Percentiles rank a stretch among this genome's conserved stretches.
phyloP scores from a whole-genome alignment of 2,113 vertebrate species.

The Nicator chloris region DNA sequence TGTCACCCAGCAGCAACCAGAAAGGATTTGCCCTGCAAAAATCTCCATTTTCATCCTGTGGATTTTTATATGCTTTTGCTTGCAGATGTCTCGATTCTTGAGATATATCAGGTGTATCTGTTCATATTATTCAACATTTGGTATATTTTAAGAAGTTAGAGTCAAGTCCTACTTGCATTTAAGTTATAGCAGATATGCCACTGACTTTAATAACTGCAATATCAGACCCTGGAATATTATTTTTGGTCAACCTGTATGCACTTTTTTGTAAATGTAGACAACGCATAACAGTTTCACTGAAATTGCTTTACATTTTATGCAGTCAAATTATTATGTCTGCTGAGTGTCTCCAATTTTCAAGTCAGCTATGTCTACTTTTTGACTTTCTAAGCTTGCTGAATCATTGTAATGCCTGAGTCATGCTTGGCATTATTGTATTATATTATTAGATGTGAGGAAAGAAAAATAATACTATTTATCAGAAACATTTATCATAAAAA shows the following conservation, averaged over 20 bases:
- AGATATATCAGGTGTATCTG: neutral
- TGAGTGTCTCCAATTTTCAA: neutral
- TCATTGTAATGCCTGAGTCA: constrained; percentile 38
- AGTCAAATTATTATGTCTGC: neutral
- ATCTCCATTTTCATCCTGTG: neutral
- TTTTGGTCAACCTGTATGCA: neutral
- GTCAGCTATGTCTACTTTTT: neutral
- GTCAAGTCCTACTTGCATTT: neutral
- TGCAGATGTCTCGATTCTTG: neutral
- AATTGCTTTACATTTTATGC: neutral
- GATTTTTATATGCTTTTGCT: neutral
- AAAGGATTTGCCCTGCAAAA: neutral
- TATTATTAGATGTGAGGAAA: constrained; percentile 8
- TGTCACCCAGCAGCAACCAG: neutral
- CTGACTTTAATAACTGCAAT: neutral
- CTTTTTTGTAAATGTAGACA: neutral
- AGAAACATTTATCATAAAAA: constrained; percentile 1
- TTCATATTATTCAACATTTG: neutral
- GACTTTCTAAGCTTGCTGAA: constrained; percentile 34
- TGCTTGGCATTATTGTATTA: neutral
- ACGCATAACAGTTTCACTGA: neutral
- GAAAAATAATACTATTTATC: neutral
- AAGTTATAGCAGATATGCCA: neutral
- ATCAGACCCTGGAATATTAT: neutral
- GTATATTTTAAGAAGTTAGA: neutral